Evolutionary conservation across 2,113 vertebrate species (phyloP), one percentile per base, ranked within the genome.

Genomic region (Gopherus evgoodei): DNA sequence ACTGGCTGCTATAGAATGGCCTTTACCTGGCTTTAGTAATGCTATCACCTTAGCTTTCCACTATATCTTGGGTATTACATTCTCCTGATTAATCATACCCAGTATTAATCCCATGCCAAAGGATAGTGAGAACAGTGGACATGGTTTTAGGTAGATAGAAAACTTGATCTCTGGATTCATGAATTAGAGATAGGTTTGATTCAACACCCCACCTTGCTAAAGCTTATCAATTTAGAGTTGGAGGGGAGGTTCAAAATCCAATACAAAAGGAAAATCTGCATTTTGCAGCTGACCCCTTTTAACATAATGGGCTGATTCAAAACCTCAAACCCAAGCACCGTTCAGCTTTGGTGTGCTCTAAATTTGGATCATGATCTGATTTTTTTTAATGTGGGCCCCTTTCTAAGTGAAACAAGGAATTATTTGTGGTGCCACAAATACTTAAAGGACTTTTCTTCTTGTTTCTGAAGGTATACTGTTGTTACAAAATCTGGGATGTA

Each of bases 371-470:
- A 0, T 0, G 86, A 88, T 76, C 0, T 50, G 5, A 83, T 44
- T 42, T 29, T 2, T 86, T 6, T 24, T 87, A 91, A 47, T 8
- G 3, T 90, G 42, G 91, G 56, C 72, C 42, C 0, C 79, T 86
- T 44, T 72, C 8, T 76, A 42, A 76, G 10, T 88, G 62, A 88
- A 72, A 83, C 17, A 81, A 82, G 56, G 3, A 69, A n/a, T n/a
- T 59, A 50, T 42, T 91, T 8, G 0, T 0, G 0, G 59, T 88
- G 54, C 87, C 86, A 6, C 69, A 90, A 82, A 82, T 69, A 8
- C 0, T 93, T 13, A 82, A 79, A 93, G 94, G 87, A 83, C 79
- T 91, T 94, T 82, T 83, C 22, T 83, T 89, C 42, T 91, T n/a
- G 31, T 4, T 82, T 91, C 16, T 88, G 54, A 89, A 88, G 72